Evolutionary conservation across 1,140 invertebrate species (phyloP), one percentile per base, ranked within the genome.

Genomic region (Caerostris darwini): DNA sequence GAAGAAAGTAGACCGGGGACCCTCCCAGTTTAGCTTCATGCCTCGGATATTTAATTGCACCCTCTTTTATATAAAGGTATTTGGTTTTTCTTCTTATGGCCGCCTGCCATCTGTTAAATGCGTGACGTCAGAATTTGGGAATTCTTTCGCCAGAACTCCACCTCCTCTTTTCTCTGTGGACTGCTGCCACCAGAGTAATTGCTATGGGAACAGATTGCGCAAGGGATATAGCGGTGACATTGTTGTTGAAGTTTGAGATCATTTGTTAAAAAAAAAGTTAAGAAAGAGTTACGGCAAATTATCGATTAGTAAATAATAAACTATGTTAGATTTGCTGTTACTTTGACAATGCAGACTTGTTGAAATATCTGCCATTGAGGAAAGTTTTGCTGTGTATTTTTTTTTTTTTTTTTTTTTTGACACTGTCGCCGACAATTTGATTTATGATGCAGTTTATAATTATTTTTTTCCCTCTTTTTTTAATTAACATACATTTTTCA

Each of bases 41-140:
- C 34, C 19, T 4, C 7, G 34, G 34, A 17, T 71, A 71, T 71
- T 71, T 71, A 71, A 71, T 71, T 71, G 69, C 50, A 71, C 69
- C n/a, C 50, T 71, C 69, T 71, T 71, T 71, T 71, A 71, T 71
- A 71, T 71, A 34, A 71, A 71, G 69, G 69, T 71, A 71, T 71
- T 71, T 34, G 69, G 69, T 34, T 71, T 71, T 71, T 34, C 10
- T 7, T n/a, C 61, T 10, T 12, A 3, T 14, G 61, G 8, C n/a
- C 69, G 69, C 69, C 19, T 71, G 69, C 69, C 69, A 71, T 71
- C 69, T 71, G 69, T 71, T 71, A 34, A 34, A 34, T 8, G 19
- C 34, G 69, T 71, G 69, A 71, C 69, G 85, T 87, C 85, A 87
- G 5, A 6, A 6, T 59, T 4, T 17, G 50, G 58, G 85, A 58